Evolutionary conservation across 1,140 invertebrate species (phyloP).

Genomic region (Zophobas morio): DNA sequence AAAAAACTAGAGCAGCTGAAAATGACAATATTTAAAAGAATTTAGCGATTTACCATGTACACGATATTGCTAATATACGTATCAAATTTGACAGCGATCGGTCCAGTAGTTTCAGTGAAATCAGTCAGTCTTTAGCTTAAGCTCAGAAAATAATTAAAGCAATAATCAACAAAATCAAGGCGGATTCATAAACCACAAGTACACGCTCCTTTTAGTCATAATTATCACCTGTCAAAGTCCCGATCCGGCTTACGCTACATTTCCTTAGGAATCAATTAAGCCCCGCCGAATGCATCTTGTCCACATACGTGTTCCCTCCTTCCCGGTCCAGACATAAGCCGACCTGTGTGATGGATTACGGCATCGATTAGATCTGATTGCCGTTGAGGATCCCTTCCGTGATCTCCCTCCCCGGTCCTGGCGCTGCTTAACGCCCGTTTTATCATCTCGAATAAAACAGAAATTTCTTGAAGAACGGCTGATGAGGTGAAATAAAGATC

Average conservation of each 20-base stretch:
- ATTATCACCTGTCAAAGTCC: neutral
- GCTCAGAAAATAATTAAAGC: too few species aligned
- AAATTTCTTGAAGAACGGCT: slow-evolving; percentile 19
- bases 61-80: too few species aligned
- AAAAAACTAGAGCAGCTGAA: too few species aligned
- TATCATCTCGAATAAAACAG: slow-evolving; percentile 32
- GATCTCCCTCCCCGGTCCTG: slow-evolving; percentile 49
- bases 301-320: slow-evolving; percentile 21
- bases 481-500: slow-evolving; percentile 42
- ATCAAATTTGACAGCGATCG: too few species aligned
- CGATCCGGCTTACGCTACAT: neutral
- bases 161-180: too few species aligned
- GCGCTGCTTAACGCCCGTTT: slow-evolving; percentile 17
- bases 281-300: slow-evolving; percentile 26
- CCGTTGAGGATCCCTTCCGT: slow-evolving; percentile 57
- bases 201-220: neutral
- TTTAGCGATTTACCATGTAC: too few species aligned
- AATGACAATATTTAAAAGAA: too few species aligned
- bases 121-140: too few species aligned
- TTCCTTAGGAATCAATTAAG: slow-evolving; percentile 30
- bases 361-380: slow-evolving; percentile 67
- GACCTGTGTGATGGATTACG: slow-evolving; percentile 67
- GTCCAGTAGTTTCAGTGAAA: too few species aligned
- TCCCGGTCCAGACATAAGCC: slow-evolving; percentile 54
- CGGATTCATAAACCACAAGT: too few species aligned